Base-by-base conservation (phyloP, 2,797 vertebrate species). In the Mormyrus proboscirostris region DNA sequence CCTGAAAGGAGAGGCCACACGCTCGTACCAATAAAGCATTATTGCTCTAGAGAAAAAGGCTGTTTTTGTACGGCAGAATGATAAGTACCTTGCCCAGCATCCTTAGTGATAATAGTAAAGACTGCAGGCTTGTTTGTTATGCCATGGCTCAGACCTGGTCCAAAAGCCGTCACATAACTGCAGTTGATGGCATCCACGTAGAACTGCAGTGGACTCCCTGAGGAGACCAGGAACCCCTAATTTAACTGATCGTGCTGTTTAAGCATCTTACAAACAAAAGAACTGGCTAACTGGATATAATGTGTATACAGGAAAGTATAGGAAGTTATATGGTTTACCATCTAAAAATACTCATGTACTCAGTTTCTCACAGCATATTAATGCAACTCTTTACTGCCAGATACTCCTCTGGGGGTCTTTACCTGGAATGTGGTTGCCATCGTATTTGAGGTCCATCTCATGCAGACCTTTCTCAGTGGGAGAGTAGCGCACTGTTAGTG, bases 401-500 rank as follows among this genome's bases (percentile, higher is more conserved):
- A 44, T 9, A 47, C 41, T 22, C 41, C 41, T 22, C 41, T 47
- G 7, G 25, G 29, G 41, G 29, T 87, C 19, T 89, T 91, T 91
- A 99, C 98, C 98, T 3, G 98, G 98, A 93, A 99, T 99, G 94
- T 99, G 98, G 94, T 99, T 99, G 91, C 97, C 97, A 0, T 99
- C 98, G 0, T 99, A 99, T 92, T 98, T 99, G 93, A 99, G 99
- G 92, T 98, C 98, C 98, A 99, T 99, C 94, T 99, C 98, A 0
- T 99, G 98, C 89, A 99, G 95, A 2, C 98, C 98, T 91, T 96
- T 97, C 94, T 99, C 98, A 0, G 95, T 97, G 47, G 98, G 98
- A 0, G 97, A 95, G 1, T 97, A 99, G 65, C 98, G 97, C 91
- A 99, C 98, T 0, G 97, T 98, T 94, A 99, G 97, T 0, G 97